Conservation (phyloP, 2,888 invertebrate genomes). For the Lymantria monacha region DNA sequence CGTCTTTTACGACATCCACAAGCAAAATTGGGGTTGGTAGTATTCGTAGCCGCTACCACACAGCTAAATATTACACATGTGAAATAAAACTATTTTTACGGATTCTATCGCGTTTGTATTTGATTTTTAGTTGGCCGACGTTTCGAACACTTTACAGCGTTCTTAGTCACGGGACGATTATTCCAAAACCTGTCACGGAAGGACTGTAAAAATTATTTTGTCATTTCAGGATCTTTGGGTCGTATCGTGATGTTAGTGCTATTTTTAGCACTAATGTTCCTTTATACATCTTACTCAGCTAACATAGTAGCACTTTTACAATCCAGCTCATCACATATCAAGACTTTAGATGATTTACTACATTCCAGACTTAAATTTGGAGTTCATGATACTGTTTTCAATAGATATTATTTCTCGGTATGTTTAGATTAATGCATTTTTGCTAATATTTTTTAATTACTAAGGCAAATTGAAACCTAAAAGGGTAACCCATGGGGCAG, state of each 20-base stretch:
- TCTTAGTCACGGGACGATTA: no score
- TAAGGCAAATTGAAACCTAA: no score
- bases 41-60: no score
- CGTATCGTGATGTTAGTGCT: constrained; percentile 84
- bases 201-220: background rate
- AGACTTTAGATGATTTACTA: constrained; percentile 83
- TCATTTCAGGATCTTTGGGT: constrained; percentile 68
- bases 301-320: constrained; percentile 89
- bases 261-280: constrained; percentile 85
- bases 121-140: no score
- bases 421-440: constrained; percentile 14
- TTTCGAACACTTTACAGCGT: no score
- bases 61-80: no score
- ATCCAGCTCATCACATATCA: constrained; percentile 86
- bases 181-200: no score
- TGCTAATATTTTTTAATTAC: background rate
- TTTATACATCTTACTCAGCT: constrained; percentile 89
- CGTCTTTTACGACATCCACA: no score
- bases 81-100: no score
- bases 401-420: constrained; percentile 86
- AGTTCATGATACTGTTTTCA: constrained; percentile 86
- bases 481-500: no score
- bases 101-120: no score
- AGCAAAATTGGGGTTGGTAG: no score
- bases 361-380: constrained; percentile 85